Base-by-base conservation (phyloP, 2,113 vertebrate species). In the Phalacrocorax aristotelis region DNA sequence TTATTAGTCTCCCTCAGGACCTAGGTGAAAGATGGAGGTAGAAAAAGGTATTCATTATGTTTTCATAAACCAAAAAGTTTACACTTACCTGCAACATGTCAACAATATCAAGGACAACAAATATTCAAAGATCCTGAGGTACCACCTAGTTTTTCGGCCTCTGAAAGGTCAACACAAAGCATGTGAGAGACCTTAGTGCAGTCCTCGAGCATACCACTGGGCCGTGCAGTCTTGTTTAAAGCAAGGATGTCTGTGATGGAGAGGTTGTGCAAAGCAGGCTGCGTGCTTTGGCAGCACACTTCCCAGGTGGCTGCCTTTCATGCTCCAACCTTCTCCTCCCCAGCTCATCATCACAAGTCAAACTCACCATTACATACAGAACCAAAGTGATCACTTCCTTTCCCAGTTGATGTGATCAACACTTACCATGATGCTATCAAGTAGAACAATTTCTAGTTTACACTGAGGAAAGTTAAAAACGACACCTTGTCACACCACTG, bases 1-100 rank as follows among this genome's bases (percentile, higher is more conserved):
- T 99, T 99, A 93, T 98, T 98, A 66, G 98, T 97, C 77, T 99
- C 99, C 87, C 98, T 96, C 85, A 98, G 97, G 68, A 98, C 98
- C 98, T 98, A 88, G 30, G 87, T 30, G 91, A 95, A 94, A 94
- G 82, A 90, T 1, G 80, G 10, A 78, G 8, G 55, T 5, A 93
- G 44, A 89, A 88, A 85, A 55, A 76, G 7, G 91, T 90, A 78
- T 78, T 11, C 3, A 64, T 69, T 54, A 52, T 2, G 1, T 76
- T 74, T 83, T 71, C 64, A 83, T 57, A 81, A 69, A 61, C 26
- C 18, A 52, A 68, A 36, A 70, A 81, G 34, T 46, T 76, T 60
- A 71, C 32, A 22, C 51, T 49, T 62, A 85, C 10, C 38, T 81
- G 23, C 58, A 84, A 77, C 0, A 5, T 20, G 32, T 38, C 54